A percentile compares a stretch with the other conserved stretches of the same genome.
Conservation (phyloP, 1,140 invertebrate genomes). For the Arctopsyche grandis region DNA sequence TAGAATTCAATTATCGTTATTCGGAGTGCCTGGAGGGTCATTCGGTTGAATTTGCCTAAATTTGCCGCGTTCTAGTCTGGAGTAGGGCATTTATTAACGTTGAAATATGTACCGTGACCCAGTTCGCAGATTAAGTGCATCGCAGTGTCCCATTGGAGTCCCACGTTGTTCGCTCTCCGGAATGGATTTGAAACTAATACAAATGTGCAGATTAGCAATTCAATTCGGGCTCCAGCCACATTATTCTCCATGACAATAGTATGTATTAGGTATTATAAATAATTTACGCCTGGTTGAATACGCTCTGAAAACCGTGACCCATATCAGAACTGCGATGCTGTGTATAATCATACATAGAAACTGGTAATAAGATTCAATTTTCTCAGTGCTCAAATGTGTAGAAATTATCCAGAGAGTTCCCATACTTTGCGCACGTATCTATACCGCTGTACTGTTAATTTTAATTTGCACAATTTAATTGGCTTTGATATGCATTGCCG, state of each 20-base stretch:
- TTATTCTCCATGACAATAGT: background rate
- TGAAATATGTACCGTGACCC: too few relatives aligned
- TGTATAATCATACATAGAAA: too few relatives aligned
- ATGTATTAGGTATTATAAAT: too few relatives aligned
- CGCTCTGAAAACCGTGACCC: too few relatives aligned
- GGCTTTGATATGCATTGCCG: slow-evolving; percentile 18
- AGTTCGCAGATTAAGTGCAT: background rate
- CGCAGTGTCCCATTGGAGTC: background rate
- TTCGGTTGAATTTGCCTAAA: background rate
- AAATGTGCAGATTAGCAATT: background rate
- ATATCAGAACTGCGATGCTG: too few relatives aligned
- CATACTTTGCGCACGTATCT: too few relatives aligned
- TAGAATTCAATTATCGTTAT: slow-evolving; percentile 15
- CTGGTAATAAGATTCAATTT: too few relatives aligned
- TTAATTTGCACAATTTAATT: slow-evolving; percentile 23
- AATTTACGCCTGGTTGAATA: too few relatives aligned
- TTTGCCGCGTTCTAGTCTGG: background rate
- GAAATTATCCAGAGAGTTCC: too few relatives aligned
- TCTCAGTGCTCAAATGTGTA: too few relatives aligned
- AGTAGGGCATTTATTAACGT: too few relatives aligned
- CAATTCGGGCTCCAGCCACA: background rate
- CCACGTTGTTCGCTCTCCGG: background rate
- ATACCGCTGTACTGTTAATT: background rate
- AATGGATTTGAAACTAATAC: background rate
- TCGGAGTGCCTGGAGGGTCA: background rate